These are phyloP conservation scores for Pterophyllum scalare DNA, from an alignment of 2,113 vertebrate genomes.

Conservation along the genomic window DNA sequence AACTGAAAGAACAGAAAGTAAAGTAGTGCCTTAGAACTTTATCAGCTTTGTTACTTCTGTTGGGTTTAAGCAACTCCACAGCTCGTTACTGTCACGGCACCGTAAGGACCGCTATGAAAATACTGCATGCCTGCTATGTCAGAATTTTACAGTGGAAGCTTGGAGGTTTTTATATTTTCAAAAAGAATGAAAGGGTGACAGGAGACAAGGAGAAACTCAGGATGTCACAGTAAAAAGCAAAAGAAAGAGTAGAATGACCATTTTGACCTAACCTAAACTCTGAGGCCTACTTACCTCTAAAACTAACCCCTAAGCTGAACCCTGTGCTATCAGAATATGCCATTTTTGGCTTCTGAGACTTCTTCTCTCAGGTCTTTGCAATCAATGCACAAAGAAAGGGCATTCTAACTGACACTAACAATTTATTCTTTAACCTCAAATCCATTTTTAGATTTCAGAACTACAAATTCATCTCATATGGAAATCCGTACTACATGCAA, in stretches of 20 bases:
- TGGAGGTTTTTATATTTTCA: not conserved
- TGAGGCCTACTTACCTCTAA: not conserved
- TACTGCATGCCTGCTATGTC: not conserved
- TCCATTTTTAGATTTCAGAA: not conserved
- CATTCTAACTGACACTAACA: not conserved
- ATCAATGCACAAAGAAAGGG: not conserved
- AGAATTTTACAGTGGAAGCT: not conserved
- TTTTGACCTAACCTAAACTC: not conserved
- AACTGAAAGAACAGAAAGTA: not conserved
- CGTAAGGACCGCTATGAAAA: not conserved
- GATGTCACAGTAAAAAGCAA: not conserved
- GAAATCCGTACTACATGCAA: not conserved
- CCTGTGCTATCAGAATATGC: not conserved
- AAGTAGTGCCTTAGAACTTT: not conserved
- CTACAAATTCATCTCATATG: not conserved
- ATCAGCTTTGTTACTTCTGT: not conserved
- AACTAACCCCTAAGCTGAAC: not conserved
- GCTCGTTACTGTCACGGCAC: not conserved
- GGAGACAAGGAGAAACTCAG: not conserved
- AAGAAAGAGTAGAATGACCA: not conserved
- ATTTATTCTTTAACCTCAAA: not conserved
- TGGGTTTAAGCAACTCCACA: not conserved
- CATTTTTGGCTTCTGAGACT: not conserved
- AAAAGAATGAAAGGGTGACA: not conserved
- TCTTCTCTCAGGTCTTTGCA: not conserved